Evolutionary conservation across 2,888 invertebrate species (phyloP), one percentile per base, ranked within the genome.

Genomic region (Phyto melanocephala): DNA sequence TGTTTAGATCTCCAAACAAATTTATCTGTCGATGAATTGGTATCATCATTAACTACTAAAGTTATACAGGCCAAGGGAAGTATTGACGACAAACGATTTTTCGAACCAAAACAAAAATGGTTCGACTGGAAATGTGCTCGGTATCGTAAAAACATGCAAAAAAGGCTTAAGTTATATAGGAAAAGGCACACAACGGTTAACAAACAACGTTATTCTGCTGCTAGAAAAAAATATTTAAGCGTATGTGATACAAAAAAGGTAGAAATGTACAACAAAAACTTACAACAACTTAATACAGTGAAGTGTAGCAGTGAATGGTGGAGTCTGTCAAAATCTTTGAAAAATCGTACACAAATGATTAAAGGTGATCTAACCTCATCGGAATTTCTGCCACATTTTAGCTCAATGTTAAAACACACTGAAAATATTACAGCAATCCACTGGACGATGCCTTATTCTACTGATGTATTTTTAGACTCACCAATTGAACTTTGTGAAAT

Each of bases 391-490:
- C 5, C 17, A 0, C 70, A 71, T 11, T 71, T 71, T 15, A 56
- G 58, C 24, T n/a, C 37, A 4, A 1, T 71, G 11, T n/a, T 60
- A 22, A 11, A 35, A 58, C 33, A 13, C 20, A 20, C 42, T 33
- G 47, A 60, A 33, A 22, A 42, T n/a, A 7, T 6, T 2, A n/a
- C 47, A 22, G 11, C 1, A n/a, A 35, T 60, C 1, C 33, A 13
- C 8, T 71, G 71, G 58, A 13, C 42, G 2, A 60, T 71, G 35
- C 71, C 50, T 5, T 71, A 60, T 42, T 5, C 37, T 10, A 50
- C 20, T 1, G 58, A 71, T 33, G 13, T 22, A 0, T 2, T 71
- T 2, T 22, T 71, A 22, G 71, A 71, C 5, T 50, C 60, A 3
- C 37, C 71, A 1, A 17, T 60, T 7, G 70, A 70, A 35, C 10